Base-by-base conservation (phyloP, 2,888 invertebrate species). In the Lordiphosa andalusiaca region DNA sequence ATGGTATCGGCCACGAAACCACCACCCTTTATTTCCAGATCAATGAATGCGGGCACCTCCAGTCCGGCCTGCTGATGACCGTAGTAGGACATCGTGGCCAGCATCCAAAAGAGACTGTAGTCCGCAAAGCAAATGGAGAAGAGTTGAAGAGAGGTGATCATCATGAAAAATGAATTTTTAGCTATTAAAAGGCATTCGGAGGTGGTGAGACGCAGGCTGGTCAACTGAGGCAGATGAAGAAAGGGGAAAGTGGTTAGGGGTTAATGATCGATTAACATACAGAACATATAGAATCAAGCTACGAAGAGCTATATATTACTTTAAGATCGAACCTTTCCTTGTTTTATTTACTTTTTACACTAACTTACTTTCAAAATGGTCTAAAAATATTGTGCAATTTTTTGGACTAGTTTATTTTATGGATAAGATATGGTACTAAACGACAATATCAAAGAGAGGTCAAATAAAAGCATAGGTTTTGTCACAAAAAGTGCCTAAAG, bases 21-120 rank as follows among this genome's bases (percentile, higher is more conserved):
- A n/a, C 91, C 87, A 0, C 94, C 94, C 47, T 91, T 89, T 0
- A 95, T 91, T 39, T 92, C 89, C 37, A 94, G 88, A 19, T 91
- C 91, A 2, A 92, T 90, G 4, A 90, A 87, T 62, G 91, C 91
- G 4, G 92, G 91, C 38, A 90, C 90, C 76, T 91, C 88, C 19
- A 91, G 75, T 53, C 89, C 90, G 1, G 89, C 88, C 69, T 90
- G 90, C 64, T 90, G 89, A 57, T 88, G 87, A 60, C 91, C 91
- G 87, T 92, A 84, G 74, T 89, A 87, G 62, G 90, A 73, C 73
- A 92, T 90, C 84, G 89, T 67, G 90, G 88, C 88, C 63, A 97
- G 88, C n/a, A 96, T 90, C 94, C 95, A 95, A 86, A 92, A 96
- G 0, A 97, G 89, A 19, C 93, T 92, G 86, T 94, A 95, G 88